Evolutionary conservation across 2,797 vertebrate species (phyloP), one percentile per base, ranked within the genome.

Genomic region (Melanogrammus aeglefinus): DNA sequence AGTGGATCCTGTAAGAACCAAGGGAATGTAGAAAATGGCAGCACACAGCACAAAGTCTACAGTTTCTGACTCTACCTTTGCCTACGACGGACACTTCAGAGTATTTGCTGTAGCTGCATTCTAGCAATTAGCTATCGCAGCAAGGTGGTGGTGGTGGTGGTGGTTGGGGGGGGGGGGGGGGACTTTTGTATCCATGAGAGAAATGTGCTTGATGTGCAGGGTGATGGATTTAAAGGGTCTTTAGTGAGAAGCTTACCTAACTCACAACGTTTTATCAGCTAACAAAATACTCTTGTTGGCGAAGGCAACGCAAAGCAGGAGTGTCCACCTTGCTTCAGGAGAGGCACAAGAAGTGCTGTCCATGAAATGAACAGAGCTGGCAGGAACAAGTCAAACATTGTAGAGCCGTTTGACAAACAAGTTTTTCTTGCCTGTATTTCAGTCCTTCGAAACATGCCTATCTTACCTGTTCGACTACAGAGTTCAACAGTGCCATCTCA

Each of bases 151-250:
- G 24, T 57, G 70, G 76, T 75, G 77, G 72, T n/a, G 16, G 31
- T 33, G 31, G 31, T 3, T 38, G 69, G 70, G 76, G 74, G 77
- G 73, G n/a, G 29, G 44, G 69, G 70, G 76, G 74, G 77, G 72
- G n/a, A 10, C 38, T 14, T 72, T 47, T 0, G 24, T 75, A 76
- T 36, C n/a, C 2, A 72, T 31, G 76, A 63, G 75, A 18, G 47
- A 47, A 78, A 81, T 76, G 72, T 82, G 80, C 78, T 69, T 69
- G 14, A 73, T 57, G 51, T 77, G 79, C 81, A 82, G 78, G 27
- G 71, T 75, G 57, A 74, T 69, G 80, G 82, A 87, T 86, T 80
- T 84, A 36, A 66, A 77, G 74, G 16, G 51, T 78, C 31, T 82
- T 79, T 79, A 72, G 81, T 6, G 16, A 4, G 77, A 14, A 72